These are phyloP conservation scores for Rhodeus uyekii DNA, from an alignment of 2,797 vertebrate genomes.

Conservation along the genomic window DNA sequence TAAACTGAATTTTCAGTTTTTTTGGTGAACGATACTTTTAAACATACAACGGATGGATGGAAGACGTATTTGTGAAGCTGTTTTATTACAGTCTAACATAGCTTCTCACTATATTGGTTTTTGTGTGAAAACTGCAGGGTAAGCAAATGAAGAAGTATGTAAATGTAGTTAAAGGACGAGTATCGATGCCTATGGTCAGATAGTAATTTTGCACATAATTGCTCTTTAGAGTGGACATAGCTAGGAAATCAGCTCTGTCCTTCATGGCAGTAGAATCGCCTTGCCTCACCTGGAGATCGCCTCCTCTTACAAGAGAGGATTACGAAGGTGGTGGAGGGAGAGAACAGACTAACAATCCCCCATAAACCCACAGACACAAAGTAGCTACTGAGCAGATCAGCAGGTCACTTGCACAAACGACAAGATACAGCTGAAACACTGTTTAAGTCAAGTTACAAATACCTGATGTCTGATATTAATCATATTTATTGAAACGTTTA, in stretches of 20 bases:
- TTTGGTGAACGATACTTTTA: no score
- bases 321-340: constrained; percentile 29
- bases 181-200: not conserved
- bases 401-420: constrained; percentile 15
- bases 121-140: not conserved
- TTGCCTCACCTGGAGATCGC: constrained; percentile 30
- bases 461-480: not conserved
- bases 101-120: not conserved
- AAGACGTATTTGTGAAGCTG: no score
- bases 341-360: constrained; percentile 27
- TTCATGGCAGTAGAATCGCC: constrained; percentile 23
- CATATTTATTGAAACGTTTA: not conserved
- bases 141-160: not conserved
- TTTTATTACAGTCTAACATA: no score
- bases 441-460: not conserved
- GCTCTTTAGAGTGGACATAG: not conserved
- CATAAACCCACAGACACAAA: constrained; percentile 38
- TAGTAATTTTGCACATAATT: not conserved
- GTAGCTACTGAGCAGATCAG: constrained; percentile 28
- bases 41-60: no score
- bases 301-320: constrained; percentile 22
- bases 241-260: constrained; percentile 13
- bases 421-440: not conserved
- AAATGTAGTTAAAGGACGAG: not conserved
- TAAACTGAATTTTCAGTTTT: no score